These are phyloP conservation scores for Ceratosolen fusciceps DNA, from an alignment of 1,140 invertebrate genomes.

Conservation along the genomic window DNA sequence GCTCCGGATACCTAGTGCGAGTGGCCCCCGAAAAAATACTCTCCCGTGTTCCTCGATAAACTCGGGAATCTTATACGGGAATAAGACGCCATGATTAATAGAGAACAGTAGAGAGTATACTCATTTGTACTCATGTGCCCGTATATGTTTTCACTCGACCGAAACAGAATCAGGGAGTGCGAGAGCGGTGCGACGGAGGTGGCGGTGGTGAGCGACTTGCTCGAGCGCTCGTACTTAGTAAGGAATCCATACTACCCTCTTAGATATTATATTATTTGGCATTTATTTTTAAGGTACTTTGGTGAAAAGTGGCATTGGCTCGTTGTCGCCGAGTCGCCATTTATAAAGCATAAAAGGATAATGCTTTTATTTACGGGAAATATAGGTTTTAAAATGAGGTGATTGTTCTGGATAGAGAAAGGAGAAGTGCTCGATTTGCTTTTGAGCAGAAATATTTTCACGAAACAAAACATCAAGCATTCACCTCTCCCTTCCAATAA, in stretches of 20 bases:
- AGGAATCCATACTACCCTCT: neutral
- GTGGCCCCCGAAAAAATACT: neutral
- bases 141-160: constrained; percentile 6
- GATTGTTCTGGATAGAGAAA: too few species aligned
- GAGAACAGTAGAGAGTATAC: neutral
- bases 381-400: neutral
- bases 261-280: constrained; percentile 2
- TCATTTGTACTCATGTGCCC: neutral
- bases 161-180: neutral
- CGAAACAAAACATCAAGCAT: too few species aligned
- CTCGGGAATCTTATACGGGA: neutral
- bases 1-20: neutral
- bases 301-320: neutral
- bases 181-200: too few species aligned
- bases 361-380: neutral
- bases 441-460: too few species aligned
- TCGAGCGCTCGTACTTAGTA: constrained; percentile 6
- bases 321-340: neutral
- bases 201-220: too few species aligned
- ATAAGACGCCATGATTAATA: constrained; percentile 23
- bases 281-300: neutral
- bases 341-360: neutral
- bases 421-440: neutral
- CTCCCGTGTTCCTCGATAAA: neutral
- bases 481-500: too few species aligned